These are phyloP conservation scores for Scarus forsteni DNA, from an alignment of 2,797 vertebrate species.

Conservation along the genomic window DNA sequence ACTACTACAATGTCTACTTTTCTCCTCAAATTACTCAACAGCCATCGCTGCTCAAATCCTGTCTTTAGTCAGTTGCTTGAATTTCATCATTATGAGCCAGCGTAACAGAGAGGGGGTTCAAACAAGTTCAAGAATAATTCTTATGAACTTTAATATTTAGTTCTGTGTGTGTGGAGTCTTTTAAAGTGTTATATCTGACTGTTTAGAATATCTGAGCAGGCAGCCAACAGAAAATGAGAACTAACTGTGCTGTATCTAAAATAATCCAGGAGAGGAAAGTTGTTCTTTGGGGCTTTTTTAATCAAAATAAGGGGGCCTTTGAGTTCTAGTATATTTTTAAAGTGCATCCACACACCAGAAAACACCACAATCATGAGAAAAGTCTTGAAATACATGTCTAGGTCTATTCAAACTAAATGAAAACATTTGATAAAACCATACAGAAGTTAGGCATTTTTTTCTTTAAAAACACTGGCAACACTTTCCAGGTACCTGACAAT, in stretches of 20 bases:
- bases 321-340: neutral
- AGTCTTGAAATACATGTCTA: too few species aligned
- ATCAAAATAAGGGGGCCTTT: neutral
- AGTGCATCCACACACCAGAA: too few species aligned
- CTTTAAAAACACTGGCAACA: too few species aligned
- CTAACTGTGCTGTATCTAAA: too few species aligned
- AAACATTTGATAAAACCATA: too few species aligned
- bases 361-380: too few species aligned
- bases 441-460: too few species aligned
- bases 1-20: slow-evolving; percentile 1
- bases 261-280: neutral
- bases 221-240: too few species aligned
- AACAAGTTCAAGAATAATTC: neutral
- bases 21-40: slow-evolving; percentile 3
- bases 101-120: neutral
- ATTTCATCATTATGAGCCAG: slow-evolving; percentile 8
- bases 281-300: neutral
- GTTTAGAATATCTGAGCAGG: neutral
- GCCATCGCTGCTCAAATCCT: slow-evolving; percentile 1
- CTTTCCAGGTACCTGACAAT: too few species aligned
- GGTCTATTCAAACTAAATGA: too few species aligned
- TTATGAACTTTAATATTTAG: neutral
- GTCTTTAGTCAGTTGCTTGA: slow-evolving; percentile 18
- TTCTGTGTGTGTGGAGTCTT: neutral
- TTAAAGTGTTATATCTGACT: neutral